Evolutionary conservation across 2,888 invertebrate species (phyloP).

Genomic region (Mesorhabditis spiculigera): DNA sequence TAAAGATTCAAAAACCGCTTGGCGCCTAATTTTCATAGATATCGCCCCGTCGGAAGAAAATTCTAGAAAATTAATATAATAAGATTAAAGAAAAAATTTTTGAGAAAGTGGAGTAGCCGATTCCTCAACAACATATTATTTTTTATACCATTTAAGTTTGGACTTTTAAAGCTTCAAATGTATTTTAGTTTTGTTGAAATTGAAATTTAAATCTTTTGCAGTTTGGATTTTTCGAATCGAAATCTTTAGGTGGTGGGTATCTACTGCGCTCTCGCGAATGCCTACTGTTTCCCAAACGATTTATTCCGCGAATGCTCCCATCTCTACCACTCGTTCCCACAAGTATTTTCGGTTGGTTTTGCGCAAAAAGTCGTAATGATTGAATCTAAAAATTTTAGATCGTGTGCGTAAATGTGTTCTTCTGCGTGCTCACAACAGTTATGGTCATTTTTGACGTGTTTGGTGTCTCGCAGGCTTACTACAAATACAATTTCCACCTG

Average conservation of each 20-base stretch:
- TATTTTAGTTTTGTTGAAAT: too few relatives aligned
- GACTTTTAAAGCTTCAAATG: too few relatives aligned
- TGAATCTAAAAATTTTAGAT: not conserved
- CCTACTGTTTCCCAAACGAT: conserved; percentile 6
- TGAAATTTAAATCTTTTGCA: too few relatives aligned
- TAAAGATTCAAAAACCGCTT: too few relatives aligned
- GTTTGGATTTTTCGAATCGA: too few relatives aligned
- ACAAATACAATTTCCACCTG: not conserved
- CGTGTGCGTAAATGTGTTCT: not conserved
- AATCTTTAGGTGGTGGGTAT: not conserved
- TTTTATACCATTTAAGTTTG: too few relatives aligned
- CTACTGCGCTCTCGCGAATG: conserved; percentile 3
- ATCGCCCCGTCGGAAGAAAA: too few relatives aligned
- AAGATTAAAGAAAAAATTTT: too few relatives aligned
- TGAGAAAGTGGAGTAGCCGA: too few relatives aligned
- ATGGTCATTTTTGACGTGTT: not conserved
- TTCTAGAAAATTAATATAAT: too few relatives aligned
- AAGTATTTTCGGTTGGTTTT: not conserved
- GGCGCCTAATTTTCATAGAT: too few relatives aligned
- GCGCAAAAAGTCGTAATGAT: not conserved
- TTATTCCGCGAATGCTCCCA: not conserved
- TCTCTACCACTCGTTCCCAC: not conserved
- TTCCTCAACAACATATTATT: too few relatives aligned
- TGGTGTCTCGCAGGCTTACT: not conserved
- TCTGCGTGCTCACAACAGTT: conserved; percentile 1